Evolutionary conservation across 2,113 vertebrate species (phyloP), one percentile per base, ranked within the genome.

Genomic region (Hylia prasina): DNA sequence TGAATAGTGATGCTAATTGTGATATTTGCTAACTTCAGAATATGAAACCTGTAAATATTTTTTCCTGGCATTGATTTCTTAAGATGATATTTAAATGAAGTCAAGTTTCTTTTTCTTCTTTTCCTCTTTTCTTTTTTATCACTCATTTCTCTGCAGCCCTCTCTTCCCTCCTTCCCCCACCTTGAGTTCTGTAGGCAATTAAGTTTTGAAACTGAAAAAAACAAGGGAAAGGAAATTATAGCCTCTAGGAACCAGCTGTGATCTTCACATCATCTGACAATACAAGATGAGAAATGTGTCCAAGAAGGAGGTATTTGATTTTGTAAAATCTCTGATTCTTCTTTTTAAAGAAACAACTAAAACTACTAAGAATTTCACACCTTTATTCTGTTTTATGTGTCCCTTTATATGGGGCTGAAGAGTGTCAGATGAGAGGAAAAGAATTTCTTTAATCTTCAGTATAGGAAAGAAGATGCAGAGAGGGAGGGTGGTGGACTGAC

Each of bases 151-250:
- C 25, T 72, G 7, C 7, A 31, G 5, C 7, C 11, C 15, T 47
- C 15, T 19, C 2, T 11, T 8, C 8, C 14, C 16, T 21, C 11
- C 23, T 21, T 9, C 23, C 37, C 5, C 11, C 0, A 0, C 30
- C 22, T 42, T 70, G 30, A 7, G 5, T 71, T 87, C 18, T 80
- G 20, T 63, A 79, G 15, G 60, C 47, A 94, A 88, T 48, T 63
- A 89, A 53, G 17, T 45, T 68, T 81, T 50, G 13, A 88, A 84
- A 84, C 35, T 66, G 21, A 70, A 81, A 83, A 70, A 51, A 28
- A 10, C 6, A 68, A 63, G 18, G 1, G 6, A 68, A 84, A 84
- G 31, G 14, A 84, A 77, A 63, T 68, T 58, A 40, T 22, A 60
- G 16, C 31, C 51, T 80, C 27, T 42, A 42, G 27, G 21, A 79